These are phyloP conservation scores for Cricetomys ansorgei DNA, from an alignment of 2,113 vertebrate genomes.

Conservation along the genomic window DNA sequence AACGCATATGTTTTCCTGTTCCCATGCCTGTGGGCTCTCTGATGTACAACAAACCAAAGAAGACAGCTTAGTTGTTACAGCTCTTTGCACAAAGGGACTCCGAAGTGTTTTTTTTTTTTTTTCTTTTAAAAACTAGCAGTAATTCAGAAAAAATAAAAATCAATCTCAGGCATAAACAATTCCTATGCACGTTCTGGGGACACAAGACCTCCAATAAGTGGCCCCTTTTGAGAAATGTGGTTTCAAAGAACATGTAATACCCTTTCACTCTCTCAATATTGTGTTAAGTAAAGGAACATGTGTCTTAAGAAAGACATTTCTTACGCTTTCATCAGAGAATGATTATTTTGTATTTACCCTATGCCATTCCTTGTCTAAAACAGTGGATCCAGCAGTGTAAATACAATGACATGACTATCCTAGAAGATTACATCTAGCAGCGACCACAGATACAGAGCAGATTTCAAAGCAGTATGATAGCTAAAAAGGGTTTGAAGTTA, in stretches of 20 bases:
- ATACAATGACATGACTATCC: not conserved
- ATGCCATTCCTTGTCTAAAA: not conserved
- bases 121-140: slow-evolving; percentile 18
- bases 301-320: not conserved
- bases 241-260: not conserved
- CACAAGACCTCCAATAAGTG: not conserved
- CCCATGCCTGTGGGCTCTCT: not conserved
- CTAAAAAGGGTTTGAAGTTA: not conserved
- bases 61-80: not conserved
- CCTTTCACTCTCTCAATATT: not conserved
- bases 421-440: not conserved
- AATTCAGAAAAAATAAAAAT: slow-evolving; percentile 58
- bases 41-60: slow-evolving; percentile 14
- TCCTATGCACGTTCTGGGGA: not conserved
- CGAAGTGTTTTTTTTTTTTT: slow-evolving; percentile 19
- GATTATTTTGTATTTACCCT: not conserved
- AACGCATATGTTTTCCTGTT: not conserved
- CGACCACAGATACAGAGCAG: not conserved
- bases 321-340: not conserved
- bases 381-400: not conserved
- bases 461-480: not conserved
- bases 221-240: not conserved
- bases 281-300: not conserved
- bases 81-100: slow-evolving; percentile 30
- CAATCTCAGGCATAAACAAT: slow-evolving; percentile 55